A percentile compares a stretch with the other conserved stretches of the same genome.
Evolutionary conservation across 2,797 vertebrate species (phyloP).

Genomic region (Apogon talboti): DNA sequence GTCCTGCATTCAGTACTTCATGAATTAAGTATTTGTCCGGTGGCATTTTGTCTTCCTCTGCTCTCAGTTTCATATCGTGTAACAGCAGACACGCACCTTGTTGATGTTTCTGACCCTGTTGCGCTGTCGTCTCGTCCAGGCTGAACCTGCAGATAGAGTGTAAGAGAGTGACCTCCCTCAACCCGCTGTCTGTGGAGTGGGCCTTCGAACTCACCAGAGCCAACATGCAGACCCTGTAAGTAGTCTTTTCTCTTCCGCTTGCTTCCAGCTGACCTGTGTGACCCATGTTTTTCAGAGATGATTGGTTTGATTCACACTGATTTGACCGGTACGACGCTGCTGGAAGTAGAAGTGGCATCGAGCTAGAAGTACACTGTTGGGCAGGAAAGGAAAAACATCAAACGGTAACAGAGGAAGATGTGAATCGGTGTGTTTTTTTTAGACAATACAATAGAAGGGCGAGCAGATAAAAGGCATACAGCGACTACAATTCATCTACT

Average conservation of each 20-base stretch:
- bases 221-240: constrained; percentile 97
- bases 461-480: constrained; percentile 9
- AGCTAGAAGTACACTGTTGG: constrained; percentile 10
- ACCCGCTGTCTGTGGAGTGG: constrained; percentile 91
- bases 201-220: constrained; percentile 93
- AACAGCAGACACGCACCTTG: not conserved
- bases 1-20: constrained; percentile 15
- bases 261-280: constrained; percentile 3
- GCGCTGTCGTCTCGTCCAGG: constrained; percentile 70
- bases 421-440: constrained; percentile 18
- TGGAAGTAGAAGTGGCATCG: constrained; percentile 10
- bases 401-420: not conserved
- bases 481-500: constrained; percentile 10
- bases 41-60: not conserved
- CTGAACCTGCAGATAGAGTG: constrained; percentile 94
- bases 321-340: constrained; percentile 4
- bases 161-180: constrained; percentile 88
- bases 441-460: not conserved
- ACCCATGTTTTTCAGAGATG: constrained; percentile 8
- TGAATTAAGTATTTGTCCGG: constrained; percentile 33
- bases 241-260: constrained; percentile 4
- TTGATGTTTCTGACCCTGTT: constrained; percentile 7
- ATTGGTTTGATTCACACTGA: not conserved
- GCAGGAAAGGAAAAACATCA: constrained; percentile 12
- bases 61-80: not conserved